phyloP scores from a whole-genome alignment of 64 coral and sea anemone genomes.

The Actinia tenebrosa region DNA sequence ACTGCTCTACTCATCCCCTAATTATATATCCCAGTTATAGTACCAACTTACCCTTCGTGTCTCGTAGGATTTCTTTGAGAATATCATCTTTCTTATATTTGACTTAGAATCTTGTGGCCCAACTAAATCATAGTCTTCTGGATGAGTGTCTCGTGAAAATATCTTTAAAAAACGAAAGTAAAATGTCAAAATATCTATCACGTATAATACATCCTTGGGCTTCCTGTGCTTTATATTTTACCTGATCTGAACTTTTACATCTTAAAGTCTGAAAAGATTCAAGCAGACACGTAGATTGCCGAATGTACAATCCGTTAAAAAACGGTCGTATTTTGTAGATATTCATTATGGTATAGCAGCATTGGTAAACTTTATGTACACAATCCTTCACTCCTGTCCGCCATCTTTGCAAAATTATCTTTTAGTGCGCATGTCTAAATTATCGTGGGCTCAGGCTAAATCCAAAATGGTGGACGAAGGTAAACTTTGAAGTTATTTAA shows the following conservation, averaged over 20 bases:
- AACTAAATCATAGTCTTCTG: conserved; percentile 54
- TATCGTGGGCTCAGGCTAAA: not conserved
- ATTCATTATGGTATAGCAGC: not conserved
- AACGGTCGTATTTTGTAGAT: not conserved
- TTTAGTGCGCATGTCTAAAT: not conserved
- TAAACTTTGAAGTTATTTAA: not conserved
- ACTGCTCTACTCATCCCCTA: too few species aligned
- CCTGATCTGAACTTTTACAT: not conserved
- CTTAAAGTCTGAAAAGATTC: not conserved
- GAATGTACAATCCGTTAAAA: not conserved
- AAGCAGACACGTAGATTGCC: not conserved
- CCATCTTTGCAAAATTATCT: not conserved
- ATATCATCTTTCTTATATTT: conserved; percentile 83
- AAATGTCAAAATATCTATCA: not conserved
- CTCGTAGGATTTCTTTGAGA: conserved; percentile 50
- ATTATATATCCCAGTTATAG: too few species aligned
- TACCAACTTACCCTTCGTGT: conserved; percentile 47
- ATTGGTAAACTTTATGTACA: not conserved
- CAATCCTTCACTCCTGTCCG: not conserved
- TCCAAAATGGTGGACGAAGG: conserved; percentile 40
- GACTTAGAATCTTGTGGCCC: conserved; percentile 64
- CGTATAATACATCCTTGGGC: not conserved
- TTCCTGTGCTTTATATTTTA: not conserved
- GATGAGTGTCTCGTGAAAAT: not conserved
- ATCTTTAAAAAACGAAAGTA: not conserved